Conservation (phyloP, 2,113 vertebrate species). For the Aphyosemion australe region DNA sequence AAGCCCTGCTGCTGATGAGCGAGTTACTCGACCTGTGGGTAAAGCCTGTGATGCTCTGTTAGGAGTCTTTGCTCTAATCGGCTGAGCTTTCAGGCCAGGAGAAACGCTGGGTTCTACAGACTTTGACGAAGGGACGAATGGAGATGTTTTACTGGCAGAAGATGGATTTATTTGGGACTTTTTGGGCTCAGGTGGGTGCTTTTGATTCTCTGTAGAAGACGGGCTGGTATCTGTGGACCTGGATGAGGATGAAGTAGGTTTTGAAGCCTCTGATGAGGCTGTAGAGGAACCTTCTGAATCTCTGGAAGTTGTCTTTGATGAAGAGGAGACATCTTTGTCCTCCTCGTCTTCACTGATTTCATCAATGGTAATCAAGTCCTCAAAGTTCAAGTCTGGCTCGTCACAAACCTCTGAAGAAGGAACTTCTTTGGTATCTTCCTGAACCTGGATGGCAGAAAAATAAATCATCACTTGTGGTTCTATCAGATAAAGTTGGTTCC, state of each 20-base stretch:
- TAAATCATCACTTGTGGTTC: no score
- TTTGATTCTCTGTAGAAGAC: conserved; percentile 5
- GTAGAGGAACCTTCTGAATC: no score
- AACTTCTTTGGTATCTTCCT: background rate
- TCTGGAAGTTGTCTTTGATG: background rate
- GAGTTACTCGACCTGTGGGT: background rate
- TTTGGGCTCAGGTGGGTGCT: background rate
- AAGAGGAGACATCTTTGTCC: background rate
- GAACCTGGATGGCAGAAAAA: background rate
- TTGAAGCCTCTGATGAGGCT: conserved; percentile 1
- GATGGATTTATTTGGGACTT: conserved; percentile 3
- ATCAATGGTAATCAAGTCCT: conserved; percentile 57
- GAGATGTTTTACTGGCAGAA: conserved; percentile 5
- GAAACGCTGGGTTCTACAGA: background rate
- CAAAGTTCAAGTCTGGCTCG: conserved; percentile 26
- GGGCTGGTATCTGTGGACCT: conserved; percentile 13
- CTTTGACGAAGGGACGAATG: background rate
- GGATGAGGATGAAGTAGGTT: conserved; percentile 6
- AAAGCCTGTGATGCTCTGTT: no score
- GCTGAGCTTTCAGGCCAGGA: no score
- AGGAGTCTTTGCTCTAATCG: background rate
- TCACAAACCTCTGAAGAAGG: background rate
- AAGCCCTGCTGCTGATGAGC: background rate
- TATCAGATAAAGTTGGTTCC: no score
- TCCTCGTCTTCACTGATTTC: conserved; percentile 35